These are phyloP conservation scores for Platysteira castanea DNA, from an alignment of 2,113 vertebrate species.

Conservation along the genomic window DNA sequence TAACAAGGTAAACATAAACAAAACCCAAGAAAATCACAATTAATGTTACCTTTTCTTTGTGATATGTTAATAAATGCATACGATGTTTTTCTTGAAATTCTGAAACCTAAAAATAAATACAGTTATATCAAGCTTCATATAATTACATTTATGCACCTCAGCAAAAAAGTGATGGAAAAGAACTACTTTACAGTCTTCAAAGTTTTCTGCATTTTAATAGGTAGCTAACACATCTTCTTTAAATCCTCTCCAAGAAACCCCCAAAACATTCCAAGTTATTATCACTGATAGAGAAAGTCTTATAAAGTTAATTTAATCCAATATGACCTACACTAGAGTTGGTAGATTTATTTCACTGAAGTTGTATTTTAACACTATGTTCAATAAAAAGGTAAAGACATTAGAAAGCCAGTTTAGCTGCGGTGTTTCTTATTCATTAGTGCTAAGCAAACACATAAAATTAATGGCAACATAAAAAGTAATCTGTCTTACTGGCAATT, in stretches of 20 bases:
- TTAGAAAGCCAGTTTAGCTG: not conserved
- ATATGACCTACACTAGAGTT: not conserved
- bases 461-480: conserved; percentile 48
- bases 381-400: not conserved
- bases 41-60: conserved; percentile 83
- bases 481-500: conserved; percentile 23
- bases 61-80: conserved; percentile 76
- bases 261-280: not conserved
- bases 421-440: conserved; percentile 5
- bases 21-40: too few species aligned
- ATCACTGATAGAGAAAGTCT: not conserved
- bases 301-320: not conserved
- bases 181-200: not conserved
- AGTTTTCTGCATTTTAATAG: not conserved
- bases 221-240: not conserved
- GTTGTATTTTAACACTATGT: not conserved
- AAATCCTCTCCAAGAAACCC: not conserved
- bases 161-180: not conserved
- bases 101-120: conserved; percentile 74
- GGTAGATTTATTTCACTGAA: not conserved
- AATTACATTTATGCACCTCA: not conserved
- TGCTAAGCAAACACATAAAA: conserved; percentile 37
- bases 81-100: conserved; percentile 87
- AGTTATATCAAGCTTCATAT: not conserved
- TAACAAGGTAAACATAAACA: too few species aligned